Evolutionary conservation across 2,888 invertebrate genomes (phyloP).

Genomic region (Gnatocerus cornutus): DNA sequence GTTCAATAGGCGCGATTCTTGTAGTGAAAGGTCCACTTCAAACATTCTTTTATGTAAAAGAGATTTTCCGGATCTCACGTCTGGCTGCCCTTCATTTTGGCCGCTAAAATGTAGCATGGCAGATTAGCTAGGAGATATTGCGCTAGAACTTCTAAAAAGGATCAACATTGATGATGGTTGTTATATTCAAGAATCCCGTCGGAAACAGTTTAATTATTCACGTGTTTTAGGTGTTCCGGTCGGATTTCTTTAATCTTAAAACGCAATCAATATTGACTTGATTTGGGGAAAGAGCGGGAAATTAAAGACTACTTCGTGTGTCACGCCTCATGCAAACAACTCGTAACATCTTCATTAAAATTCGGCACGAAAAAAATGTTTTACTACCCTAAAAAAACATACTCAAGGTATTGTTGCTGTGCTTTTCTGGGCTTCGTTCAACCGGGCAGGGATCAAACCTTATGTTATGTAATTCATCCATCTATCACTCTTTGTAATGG

Average conservation of each 20-base stretch:
- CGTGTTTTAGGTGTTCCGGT: constrained; percentile 45
- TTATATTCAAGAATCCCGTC: constrained; percentile 39
- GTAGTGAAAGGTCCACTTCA: constrained; percentile 57
- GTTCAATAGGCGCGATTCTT: constrained; percentile 53
- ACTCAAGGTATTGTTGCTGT: constrained; percentile 18
- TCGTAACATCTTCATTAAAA: constrained; percentile 35
- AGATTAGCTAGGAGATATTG: constrained; percentile 58
- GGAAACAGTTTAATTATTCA: constrained; percentile 53
- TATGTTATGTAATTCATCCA: constrained; percentile 31
- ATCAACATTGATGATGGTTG: constrained; percentile 49
- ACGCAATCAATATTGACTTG: constrained; percentile 24
- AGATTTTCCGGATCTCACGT: constrained; percentile 57
- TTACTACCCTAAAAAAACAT: constrained; percentile 30
- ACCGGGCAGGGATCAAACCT: constrained; percentile 14
- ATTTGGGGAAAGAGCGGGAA: constrained; percentile 12
- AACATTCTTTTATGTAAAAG: constrained; percentile 59
- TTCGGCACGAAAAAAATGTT: constrained; percentile 23
- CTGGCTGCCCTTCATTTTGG: constrained; percentile 58
- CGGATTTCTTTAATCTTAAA: constrained; percentile 7
- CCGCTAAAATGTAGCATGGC: constrained; percentile 55
- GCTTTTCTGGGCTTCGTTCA: neutral
- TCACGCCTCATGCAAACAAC: constrained; percentile 32
- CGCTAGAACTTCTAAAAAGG: constrained; percentile 50
- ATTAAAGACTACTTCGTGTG: constrained; percentile 22
- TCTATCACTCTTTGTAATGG: constrained; percentile 36